A percentile compares a stretch with the other conserved stretches of the same genome.
phyloP scores from a whole-genome alignment of 1,140 invertebrate genomes.

The Lepidurus packardi region DNA sequence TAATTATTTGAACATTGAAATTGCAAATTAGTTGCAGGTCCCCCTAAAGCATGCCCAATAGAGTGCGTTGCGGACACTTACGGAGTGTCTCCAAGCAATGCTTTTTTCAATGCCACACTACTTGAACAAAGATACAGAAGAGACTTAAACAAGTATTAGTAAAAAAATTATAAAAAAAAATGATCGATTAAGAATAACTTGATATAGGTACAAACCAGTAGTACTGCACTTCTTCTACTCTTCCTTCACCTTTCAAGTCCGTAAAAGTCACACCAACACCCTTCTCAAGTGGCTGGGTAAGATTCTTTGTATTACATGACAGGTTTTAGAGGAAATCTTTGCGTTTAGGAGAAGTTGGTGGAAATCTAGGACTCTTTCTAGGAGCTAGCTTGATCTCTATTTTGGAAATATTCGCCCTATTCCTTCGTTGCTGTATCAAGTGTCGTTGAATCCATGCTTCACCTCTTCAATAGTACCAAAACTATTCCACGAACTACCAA shows the following conservation, averaged over 20 bases:
- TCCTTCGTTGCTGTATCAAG: conserved; percentile 2
- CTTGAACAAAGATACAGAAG: neutral
- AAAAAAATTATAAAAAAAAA: neutral
- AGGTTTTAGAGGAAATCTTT: neutral
- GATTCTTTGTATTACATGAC: neutral
- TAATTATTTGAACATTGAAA: neutral
- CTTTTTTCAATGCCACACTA: neutral
- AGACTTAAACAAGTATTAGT: neutral
- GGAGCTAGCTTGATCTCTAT: conserved; percentile 31
- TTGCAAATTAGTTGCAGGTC: neutral
- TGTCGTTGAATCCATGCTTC: too few relatives aligned
- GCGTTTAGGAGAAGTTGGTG: conserved; percentile 28
- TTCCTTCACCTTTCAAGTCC: neutral
- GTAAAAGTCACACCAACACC: neutral
- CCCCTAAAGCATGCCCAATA: neutral
- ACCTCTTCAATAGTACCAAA: too few relatives aligned
- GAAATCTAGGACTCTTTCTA: conserved; percentile 29
- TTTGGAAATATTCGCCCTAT: conserved; percentile 26
- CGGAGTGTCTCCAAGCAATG: neutral
- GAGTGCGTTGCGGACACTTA: neutral
- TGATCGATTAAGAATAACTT: neutral
- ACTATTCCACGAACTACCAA: too few relatives aligned
- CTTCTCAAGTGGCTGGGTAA: neutral
- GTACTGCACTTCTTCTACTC: neutral
- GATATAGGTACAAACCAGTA: neutral